Evolutionary conservation across 1,140 invertebrate genomes (phyloP), one percentile per base, ranked within the genome.

Genomic region (Aradophagus sp.): DNA sequence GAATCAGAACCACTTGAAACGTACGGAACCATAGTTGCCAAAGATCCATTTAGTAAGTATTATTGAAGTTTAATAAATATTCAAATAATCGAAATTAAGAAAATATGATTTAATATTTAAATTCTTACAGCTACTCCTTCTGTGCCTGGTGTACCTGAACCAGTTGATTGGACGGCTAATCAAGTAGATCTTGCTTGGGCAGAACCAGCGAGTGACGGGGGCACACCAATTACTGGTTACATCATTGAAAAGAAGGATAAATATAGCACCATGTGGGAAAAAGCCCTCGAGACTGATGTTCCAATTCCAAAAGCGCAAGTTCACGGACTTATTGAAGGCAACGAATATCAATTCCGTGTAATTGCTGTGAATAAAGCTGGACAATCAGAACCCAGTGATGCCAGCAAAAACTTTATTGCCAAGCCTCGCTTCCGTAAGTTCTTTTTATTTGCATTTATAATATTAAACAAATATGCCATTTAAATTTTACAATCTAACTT

Each of bases 281-380:
- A 96, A 80, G 94, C 93, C 23, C 76, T 92, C 14, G 95, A 97
- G 86, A 94, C 92, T 0, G 91, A 91, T 56, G 88, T 87, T 13
- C 87, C 91, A 2, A 87, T 88, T 10, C 92, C 93, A 0, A 89
- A 90, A 68, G 94, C 90, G 26, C 89, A 90, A 31, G 90, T 97
- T 1, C 92, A 91, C 66, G 95, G 96, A 48, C 85, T 99, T 2
- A 93, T 97, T 70, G 97, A 99, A 88, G 97, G 97, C 34, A 96
- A 97, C 80, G 96, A 98, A 82, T 99, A 99, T 82, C 96, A 99
- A 83, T 99, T 99, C 90, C 91, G 97, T n/a, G 93, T 99, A 2
- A 94, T 95, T 74, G 97, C 97, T 20, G 88, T 97, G 15, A 99
- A 99, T 83, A 97, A 97, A 83, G 96, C 95, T 52, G 97, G 97